Evolutionary conservation across 2,888 invertebrate species (phyloP).

Genomic region (Athripsodes cinereus): DNA sequence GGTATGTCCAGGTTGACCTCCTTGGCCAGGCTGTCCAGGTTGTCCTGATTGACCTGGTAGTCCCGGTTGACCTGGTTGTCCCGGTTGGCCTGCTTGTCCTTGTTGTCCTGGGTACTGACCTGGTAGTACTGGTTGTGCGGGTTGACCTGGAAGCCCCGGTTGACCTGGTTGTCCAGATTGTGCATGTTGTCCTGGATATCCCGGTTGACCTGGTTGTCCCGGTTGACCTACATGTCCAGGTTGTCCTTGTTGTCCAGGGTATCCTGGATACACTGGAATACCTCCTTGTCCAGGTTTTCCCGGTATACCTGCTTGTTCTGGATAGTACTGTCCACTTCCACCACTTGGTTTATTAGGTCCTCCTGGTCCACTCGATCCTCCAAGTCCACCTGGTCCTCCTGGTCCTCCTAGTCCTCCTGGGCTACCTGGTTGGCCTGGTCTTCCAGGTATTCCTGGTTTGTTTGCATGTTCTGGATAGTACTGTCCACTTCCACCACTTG

Average conservation of each 20-base stretch:
- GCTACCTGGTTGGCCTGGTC: conserved; percentile 26
- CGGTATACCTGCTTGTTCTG: conserved; percentile 32
- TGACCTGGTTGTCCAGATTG: conserved; percentile 21
- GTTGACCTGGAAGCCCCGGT: conserved; percentile 27
- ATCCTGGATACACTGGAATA: conserved; percentile 33
- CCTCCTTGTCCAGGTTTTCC: conserved; percentile 15
- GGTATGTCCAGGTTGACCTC: conserved; percentile 26
- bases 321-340: conserved; percentile 10
- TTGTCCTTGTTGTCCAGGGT: conserved; percentile 45
- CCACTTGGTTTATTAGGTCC: conserved; percentile 33
- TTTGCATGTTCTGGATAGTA: too few species aligned
- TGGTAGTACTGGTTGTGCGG: conserved; percentile 6
- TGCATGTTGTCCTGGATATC: conserved; percentile 30
- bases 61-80: conserved; percentile 30
- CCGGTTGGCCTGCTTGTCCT: conserved; percentile 25
- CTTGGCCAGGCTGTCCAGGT: conserved; percentile 26
- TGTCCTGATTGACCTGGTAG: conserved; percentile 37
- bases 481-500: conserved; percentile 34
- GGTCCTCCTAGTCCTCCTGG: conserved; percentile 26
- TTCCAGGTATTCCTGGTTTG: conserved; percentile 33
- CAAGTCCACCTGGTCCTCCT: conserved; percentile 26
- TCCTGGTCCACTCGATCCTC: conserved; percentile 30
- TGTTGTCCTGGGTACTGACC: conserved; percentile 30
- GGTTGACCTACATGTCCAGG: conserved; percentile 28
- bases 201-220: conserved; percentile 33